Evolutionary conservation across 2,888 invertebrate species (phyloP), one percentile per base, ranked within the genome.

Genomic region (Nephrotoma guestfalica): DNA sequence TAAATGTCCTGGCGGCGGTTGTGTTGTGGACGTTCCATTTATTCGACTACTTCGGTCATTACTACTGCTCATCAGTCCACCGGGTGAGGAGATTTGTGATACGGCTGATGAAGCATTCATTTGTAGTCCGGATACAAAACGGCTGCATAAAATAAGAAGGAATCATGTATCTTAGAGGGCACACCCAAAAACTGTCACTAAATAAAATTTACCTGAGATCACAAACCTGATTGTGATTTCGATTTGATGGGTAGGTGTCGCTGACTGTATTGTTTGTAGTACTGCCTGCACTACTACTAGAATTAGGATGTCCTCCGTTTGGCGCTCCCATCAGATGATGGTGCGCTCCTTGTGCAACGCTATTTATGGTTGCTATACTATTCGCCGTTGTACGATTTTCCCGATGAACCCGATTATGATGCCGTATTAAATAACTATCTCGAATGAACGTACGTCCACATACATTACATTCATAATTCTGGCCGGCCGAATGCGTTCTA

Each of bases 381-480:
- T 92, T 93, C 40, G 93, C 93, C 89, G 93, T 93, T 90, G 93
- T 93, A 90, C 93, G 92, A 89, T 93, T 93, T 89, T 93, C 93
- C 15, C 94, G 94, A 90, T 96, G 96, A 88, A 95, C 95, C 89
- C 95, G 94, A 91, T 95, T 95, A 91, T 94, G 94, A 91, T 96
- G 96, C 89, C 93, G 92, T 90, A 96, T 96, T 88, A 96, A 93
- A 92, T 95, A 96, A 90, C 95, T 95, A 92, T 96, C 95, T 89
- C 95, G 93, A 87, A 95, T 94, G 90, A 96, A 96, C 86, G 94
- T 94, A 87, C 95, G 94, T 2, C 95, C 94, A 90, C 96, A 96
- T 45, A 95, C 93, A 89, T 94, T 94, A 91, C 96, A 96, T 91
- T 95, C 94, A 91, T 94, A 95, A 90, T 94, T 94, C 87, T 94